Conservation (phyloP, 1,140 invertebrate species). For the Leptinotarsa defecta region DNA sequence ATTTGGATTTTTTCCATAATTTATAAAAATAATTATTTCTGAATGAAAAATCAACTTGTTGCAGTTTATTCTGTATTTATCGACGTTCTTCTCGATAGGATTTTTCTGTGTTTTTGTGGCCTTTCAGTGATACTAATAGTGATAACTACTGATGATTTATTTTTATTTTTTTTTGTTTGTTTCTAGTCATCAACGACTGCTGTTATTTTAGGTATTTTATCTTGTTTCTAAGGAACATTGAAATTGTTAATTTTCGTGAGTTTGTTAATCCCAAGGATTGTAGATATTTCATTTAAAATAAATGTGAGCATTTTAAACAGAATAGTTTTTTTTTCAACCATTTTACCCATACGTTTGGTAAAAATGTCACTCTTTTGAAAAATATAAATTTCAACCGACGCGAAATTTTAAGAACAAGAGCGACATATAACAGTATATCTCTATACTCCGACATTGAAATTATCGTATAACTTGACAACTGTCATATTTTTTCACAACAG, state of each 20-base stretch:
- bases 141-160: not conserved
- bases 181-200: not conserved
- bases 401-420: not conserved
- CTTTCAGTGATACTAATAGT: not conserved
- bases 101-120: not conserved
- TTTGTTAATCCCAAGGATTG: not conserved
- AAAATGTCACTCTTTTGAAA: not conserved
- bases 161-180: not conserved
- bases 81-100: not conserved
- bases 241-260: not conserved
- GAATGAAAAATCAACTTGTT: not conserved
- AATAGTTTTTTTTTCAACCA: not conserved
- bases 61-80: conserved; percentile 3
- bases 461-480: not conserved
- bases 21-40: not conserved
- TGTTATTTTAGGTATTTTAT: not conserved
- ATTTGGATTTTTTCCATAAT: not conserved
- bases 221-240: not conserved
- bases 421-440: not conserved
- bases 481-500: not conserved
- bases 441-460: not conserved
- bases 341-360: not conserved
- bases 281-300: not conserved
- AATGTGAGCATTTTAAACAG: not conserved
- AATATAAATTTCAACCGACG: not conserved